Base-by-base conservation (phyloP, 2,888 invertebrate species). In the Tetragonisca angustula region DNA sequence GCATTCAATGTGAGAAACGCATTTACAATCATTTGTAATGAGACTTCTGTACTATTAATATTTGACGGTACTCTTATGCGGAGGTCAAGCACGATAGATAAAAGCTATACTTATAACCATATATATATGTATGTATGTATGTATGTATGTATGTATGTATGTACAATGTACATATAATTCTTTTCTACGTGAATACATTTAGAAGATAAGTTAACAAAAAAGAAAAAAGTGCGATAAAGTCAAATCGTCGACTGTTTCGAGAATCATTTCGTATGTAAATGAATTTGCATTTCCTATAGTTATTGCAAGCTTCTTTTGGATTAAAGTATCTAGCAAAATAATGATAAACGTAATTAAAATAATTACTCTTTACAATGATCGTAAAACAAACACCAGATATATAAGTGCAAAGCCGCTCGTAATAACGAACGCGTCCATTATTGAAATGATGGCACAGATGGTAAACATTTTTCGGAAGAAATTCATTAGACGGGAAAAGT, bases 31-130 rank as follows among this genome's bases (percentile, higher is more conserved):
- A 24, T 5, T n/a, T 54, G 4, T 59, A 61, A 49, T 21, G 43
- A 43, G 24, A 61, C 21, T 56, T 68, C 50, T 56, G 17, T 56
- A 65, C 56, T 73, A 79, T 81, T 79, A 81, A 68, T 81, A 62
- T 64, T 81, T 54, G 50, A 71, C 27, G 4, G 71, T 32, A 52
- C 32, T 24, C n/a, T 32, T 56, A 59, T n/a, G 24, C 49, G 17
- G 72, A 61, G 79, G 62, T 79, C 56, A 62, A 72, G 49, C 68
- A 5, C 27, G n/a, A 65, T 43, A 73, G 79, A 81, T 81, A 81
- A 81, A 67, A 49, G 15, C 1, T 61, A n/a, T 21, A 61, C 15
- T 56, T 59, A 1, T 21, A 50, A 54, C 11, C 21, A 56, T 67
- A 43, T 56, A 49, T 17, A 11, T 19, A 27, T n/a, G 49, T 27